Evolutionary conservation across 2,888 invertebrate species (phyloP).

Genomic region (Diogma glabrata): DNA sequence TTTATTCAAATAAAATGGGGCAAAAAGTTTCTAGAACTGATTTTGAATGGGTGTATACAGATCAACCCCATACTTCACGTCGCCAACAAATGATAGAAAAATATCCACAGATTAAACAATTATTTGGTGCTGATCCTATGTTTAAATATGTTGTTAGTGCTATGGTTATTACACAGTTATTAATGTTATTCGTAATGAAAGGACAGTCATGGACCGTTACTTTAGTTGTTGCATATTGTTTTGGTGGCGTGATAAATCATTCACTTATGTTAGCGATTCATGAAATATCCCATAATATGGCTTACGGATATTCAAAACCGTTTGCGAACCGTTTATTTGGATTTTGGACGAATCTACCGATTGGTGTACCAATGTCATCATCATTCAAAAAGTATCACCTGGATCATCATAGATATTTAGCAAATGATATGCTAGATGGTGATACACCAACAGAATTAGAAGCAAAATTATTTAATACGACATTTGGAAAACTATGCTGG

Average conservation of each 20-base stretch:
- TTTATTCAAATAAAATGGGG: no score
- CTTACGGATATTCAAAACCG: conserved; percentile 76
- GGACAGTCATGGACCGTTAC: conserved; percentile 64
- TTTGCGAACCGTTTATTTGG: conserved; percentile 73
- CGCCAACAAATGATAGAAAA: conserved; percentile 83
- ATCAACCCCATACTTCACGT: conserved; percentile 86
- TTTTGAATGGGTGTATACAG: conserved; percentile 88
- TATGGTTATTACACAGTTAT: conserved; percentile 69
- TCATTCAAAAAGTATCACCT: conserved; percentile 47
- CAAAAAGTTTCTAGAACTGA: conserved; percentile 73
- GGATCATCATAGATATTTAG: conserved; percentile 57
- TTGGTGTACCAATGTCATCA: conserved; percentile 80
- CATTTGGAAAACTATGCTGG: no score
- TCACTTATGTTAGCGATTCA: no score
- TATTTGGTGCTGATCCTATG: conserved; percentile 63
- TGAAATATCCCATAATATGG: conserved; percentile 87
- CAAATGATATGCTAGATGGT: conserved; percentile 78
- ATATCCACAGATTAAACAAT: conserved; percentile 82
- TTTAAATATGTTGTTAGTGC: conserved; percentile 77
- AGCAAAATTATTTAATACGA: conserved; percentile 75
- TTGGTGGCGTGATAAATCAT: no score
- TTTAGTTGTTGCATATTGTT: no score
- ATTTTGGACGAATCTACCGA: conserved; percentile 82
- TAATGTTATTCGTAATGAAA: conserved; percentile 56
- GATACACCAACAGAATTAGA: conserved; percentile 83